A percentile compares a stretch with the other conserved stretches of the same genome.
These are phyloP conservation scores for Chrysolina oricalcia DNA, from an alignment of 2,888 invertebrate genomes.

Conservation along the genomic window DNA sequence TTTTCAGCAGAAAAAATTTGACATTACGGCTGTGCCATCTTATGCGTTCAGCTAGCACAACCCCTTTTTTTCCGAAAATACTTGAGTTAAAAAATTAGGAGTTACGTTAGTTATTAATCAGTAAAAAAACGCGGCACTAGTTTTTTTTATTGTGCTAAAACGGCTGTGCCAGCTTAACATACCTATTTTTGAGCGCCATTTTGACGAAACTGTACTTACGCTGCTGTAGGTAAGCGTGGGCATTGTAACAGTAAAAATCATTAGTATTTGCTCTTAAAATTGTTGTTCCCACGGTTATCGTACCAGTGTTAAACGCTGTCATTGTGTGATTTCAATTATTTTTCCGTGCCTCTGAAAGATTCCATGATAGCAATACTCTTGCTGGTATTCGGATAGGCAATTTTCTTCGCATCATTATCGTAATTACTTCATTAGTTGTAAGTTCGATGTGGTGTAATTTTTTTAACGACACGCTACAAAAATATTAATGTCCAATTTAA, in stretches of 20 bases:
- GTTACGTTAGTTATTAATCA: no score
- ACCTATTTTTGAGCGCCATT: no score
- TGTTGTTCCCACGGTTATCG: constrained; percentile 22
- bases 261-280: background rate
- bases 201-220: background rate
- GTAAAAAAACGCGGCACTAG: no score
- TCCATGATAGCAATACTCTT: background rate
- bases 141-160: no score
- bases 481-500: constrained; percentile 16
- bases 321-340: constrained; percentile 17
- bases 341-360: background rate
- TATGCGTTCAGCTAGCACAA: no score
- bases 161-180: no score
- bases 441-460: background rate
- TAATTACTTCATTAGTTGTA: background rate
- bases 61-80: no score
- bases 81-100: no score
- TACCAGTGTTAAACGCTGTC: constrained; percentile 7
- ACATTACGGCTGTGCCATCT: no score
- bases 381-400: background rate
- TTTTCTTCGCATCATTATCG: background rate
- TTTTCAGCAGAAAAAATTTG: no score
- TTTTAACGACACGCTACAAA: background rate
- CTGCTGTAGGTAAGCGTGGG: background rate
- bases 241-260: background rate